Evolutionary conservation across 2,888 invertebrate species (phyloP).

Genomic region (Holacanthella duospinosa): DNA sequence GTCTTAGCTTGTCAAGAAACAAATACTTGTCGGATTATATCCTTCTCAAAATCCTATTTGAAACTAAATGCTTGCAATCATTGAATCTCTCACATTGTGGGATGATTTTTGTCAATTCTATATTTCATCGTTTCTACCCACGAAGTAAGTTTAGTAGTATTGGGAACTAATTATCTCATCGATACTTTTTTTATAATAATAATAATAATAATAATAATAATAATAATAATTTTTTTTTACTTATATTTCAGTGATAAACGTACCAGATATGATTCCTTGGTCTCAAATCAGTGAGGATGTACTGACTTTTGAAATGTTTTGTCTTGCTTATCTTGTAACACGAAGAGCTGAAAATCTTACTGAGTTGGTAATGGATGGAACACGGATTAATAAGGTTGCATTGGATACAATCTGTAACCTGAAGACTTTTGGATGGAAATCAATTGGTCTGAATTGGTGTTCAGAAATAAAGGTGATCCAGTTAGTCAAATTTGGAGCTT

Average conservation of each 20-base stretch:
- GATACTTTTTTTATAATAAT: too few relatives aligned
- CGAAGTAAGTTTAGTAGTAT: background rate
- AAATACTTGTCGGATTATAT: background rate
- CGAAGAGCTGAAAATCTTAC: background rate
- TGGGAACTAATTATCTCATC: too few relatives aligned
- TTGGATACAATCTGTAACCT: background rate
- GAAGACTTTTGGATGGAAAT: background rate
- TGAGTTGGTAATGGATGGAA: background rate
- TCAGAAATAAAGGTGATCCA: background rate
- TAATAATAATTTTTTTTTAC: too few relatives aligned
- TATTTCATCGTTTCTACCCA: background rate
- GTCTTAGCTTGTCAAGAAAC: background rate
- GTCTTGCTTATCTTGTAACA: background rate
- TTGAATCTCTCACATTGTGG: background rate
- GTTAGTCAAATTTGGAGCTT: background rate
- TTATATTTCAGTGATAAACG: too few relatives aligned
- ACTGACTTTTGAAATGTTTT: background rate
- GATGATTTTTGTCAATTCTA: background rate
- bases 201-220: too few relatives aligned
- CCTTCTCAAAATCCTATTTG: background rate
- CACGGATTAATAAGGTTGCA: background rate
- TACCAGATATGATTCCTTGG: too few relatives aligned
- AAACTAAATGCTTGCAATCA: background rate
- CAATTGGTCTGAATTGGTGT: background rate
- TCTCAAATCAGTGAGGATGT: background rate